These are phyloP conservation scores for Leuciscus waleckii DNA, from an alignment of 2,797 vertebrate species.

Conservation along the genomic window DNA sequence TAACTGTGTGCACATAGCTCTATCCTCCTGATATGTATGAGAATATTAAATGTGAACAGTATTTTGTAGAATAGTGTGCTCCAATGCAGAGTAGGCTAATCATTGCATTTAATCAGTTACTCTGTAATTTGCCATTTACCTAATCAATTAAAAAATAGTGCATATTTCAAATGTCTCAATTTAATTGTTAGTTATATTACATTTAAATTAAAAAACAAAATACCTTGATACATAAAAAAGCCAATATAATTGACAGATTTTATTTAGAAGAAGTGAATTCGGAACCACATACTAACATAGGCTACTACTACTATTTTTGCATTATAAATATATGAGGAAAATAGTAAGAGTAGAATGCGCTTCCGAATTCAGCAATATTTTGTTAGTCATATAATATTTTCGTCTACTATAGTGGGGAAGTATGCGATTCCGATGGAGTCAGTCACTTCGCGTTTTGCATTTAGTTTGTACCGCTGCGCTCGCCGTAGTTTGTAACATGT, in stretches of 20 bases:
- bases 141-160: background rate
- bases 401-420: too few species aligned
- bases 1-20: background rate
- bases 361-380: too few species aligned
- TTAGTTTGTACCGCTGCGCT: background rate
- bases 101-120: background rate
- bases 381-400: too few species aligned
- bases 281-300: too few species aligned
- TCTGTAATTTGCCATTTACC: background rate
- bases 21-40: background rate
- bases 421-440: too few species aligned
- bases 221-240: background rate
- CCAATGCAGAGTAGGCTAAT: background rate
- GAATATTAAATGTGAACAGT: background rate
- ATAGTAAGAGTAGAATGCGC: too few species aligned
- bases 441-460: background rate
- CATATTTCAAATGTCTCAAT: background rate
- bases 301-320: too few species aligned
- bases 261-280: background rate
- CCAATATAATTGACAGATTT: background rate
- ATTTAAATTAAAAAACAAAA: background rate
- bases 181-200: background rate
- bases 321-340: too few species aligned
- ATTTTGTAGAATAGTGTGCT: background rate
- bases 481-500: constrained; percentile 21